Conservation (phyloP, 2,113 vertebrate species). For the Alligator sinensis region DNA sequence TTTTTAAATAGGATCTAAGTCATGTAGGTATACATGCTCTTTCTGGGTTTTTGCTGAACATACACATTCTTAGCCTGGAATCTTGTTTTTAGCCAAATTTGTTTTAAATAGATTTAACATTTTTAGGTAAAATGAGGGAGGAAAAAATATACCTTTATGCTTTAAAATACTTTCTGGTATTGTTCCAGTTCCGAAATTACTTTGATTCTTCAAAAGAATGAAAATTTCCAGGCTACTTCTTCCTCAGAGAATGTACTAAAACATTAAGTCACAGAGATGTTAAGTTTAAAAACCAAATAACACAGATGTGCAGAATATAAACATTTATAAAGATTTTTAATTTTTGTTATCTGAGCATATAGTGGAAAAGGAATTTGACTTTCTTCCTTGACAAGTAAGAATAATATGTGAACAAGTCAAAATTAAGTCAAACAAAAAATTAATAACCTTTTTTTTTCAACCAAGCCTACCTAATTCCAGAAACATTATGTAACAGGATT, state of each 20-base stretch:
- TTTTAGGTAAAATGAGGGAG: background rate
- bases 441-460: background rate
- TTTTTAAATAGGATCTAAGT: background rate
- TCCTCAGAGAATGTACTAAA: background rate
- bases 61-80: background rate
- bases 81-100: background rate
- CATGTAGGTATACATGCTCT: background rate
- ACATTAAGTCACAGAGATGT: background rate
- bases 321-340: background rate
- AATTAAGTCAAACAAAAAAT: background rate
- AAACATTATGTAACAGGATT: background rate
- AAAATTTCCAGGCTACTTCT: background rate
- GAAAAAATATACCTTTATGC: background rate
- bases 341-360: background rate
- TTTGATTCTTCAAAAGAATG: background rate
- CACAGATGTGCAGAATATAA: background rate
- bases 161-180: background rate
- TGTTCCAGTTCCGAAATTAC: background rate
- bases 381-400: background rate
- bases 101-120: background rate
- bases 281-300: background rate
- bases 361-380: background rate
- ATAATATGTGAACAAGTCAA: background rate
- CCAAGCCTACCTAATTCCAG: background rate
- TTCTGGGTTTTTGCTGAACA: background rate